phyloP scores from a whole-genome alignment of 92 coral and sea anemone species.

The Porites evermanni region DNA sequence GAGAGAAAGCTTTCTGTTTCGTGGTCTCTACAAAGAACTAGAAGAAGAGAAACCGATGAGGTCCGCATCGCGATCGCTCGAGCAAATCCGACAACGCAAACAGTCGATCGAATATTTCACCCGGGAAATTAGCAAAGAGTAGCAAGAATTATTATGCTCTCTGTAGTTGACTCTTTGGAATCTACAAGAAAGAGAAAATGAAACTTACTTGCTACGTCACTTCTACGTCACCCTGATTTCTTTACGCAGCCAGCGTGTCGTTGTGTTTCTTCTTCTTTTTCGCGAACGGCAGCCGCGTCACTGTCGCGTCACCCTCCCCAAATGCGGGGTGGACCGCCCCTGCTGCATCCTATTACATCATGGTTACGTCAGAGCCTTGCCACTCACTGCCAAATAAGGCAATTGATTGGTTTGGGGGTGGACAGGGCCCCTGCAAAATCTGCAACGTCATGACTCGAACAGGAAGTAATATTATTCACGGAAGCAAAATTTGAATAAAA shows the following conservation, averaged over 20 bases:
- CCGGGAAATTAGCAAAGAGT: constrained; percentile 20
- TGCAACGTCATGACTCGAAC: not conserved
- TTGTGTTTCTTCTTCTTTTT: constrained; percentile 95
- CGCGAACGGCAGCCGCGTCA: constrained; percentile 92
- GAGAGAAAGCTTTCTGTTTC: constrained; percentile 55
- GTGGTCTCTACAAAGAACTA: constrained; percentile 60
- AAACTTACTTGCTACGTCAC: constrained; percentile 99
- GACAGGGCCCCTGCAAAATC: not conserved
- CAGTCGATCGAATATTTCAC: constrained; percentile 36
- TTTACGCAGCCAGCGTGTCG: constrained; percentile 99
- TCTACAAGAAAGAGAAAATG: constrained; percentile 91
- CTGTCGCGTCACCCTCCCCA: constrained; percentile 91
- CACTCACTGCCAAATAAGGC: constrained; percentile 69
- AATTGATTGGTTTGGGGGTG: constrained; percentile 7
- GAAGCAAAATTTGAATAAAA: not conserved
- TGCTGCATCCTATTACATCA: constrained; percentile 81
- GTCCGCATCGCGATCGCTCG: constrained; percentile 78
- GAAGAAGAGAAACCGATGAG: constrained; percentile 73
- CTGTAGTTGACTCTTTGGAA: constrained; percentile 62
- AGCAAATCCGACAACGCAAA: constrained; percentile 31
- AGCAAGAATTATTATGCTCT: constrained; percentile 32
- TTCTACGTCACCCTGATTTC: constrained; percentile 99
- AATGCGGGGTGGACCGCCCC: constrained; percentile 83
- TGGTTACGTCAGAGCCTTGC: constrained; percentile 88
- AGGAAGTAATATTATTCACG: not conserved